A percentile compares a stretch with the other conserved stretches of the same genome.
phyloP scores from a whole-genome alignment of 1,140 invertebrate genomes.

The Sinella curviseta region DNA sequence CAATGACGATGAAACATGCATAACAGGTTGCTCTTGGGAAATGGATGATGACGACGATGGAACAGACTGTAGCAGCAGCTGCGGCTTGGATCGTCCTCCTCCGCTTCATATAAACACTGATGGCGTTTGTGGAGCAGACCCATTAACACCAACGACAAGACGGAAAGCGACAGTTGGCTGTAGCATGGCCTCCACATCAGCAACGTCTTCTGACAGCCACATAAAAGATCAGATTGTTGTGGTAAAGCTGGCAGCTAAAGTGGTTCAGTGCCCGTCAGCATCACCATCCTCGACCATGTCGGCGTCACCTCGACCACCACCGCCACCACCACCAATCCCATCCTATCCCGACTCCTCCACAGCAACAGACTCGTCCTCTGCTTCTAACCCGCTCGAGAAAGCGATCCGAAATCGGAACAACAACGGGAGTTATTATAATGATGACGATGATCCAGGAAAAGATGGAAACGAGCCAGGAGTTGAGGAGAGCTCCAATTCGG shows the following conservation, averaged over 20 bases:
- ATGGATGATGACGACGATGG: slow-evolving; percentile 21
- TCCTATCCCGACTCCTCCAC: slow-evolving; percentile 27
- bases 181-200: background rate
- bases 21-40: slow-evolving; percentile 23
- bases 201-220: background rate
- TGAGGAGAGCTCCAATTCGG: slow-evolving; percentile 9
- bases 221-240: slow-evolving; percentile 5
- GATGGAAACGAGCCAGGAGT: slow-evolving; percentile 21
- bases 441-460: slow-evolving; percentile 18
- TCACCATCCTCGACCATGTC: background rate
- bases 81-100: background rate
- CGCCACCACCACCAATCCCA: slow-evolving; percentile 34
- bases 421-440: background rate
- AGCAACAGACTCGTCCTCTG: slow-evolving; percentile 27
- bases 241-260: slow-evolving; percentile 20
- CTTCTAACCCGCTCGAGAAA: slow-evolving; percentile 7
- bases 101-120: background rate
- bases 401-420: slow-evolving; percentile 18
- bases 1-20: background rate
- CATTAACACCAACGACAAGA: background rate
- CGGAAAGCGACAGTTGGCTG: slow-evolving; percentile 12
- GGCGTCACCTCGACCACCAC: slow-evolving; percentile 11
- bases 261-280: background rate
- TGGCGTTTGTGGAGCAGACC: background rate
- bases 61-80: slow-evolving; percentile 11